Evolutionary conservation across 2,113 vertebrate genomes (phyloP).

Genomic region (Agapornis roseicollis): DNA sequence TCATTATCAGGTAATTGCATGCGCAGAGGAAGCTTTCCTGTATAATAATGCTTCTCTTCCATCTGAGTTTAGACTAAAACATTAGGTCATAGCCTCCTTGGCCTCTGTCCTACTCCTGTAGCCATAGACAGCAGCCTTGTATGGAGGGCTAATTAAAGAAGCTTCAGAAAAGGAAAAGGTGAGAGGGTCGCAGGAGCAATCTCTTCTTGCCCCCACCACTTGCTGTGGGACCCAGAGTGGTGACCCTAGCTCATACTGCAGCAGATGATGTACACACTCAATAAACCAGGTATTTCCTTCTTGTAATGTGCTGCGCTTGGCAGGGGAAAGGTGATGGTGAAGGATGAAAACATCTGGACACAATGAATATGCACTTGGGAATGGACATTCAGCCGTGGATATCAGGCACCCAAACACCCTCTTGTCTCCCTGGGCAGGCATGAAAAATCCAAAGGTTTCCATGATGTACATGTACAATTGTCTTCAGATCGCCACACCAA

Average conservation of each 20-base stretch:
- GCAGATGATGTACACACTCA: background rate
- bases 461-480: background rate
- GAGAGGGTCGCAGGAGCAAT: background rate
- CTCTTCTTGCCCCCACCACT: background rate
- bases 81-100: constrained; percentile 11
- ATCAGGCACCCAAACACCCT: background rate
- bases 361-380: background rate
- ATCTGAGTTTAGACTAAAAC: background rate
- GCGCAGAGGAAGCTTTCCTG: background rate
- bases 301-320: background rate
- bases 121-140: background rate
- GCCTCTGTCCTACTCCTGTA: background rate
- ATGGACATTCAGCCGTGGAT: fast-evolving
- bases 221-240: background rate
- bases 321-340: background rate
- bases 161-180: background rate
- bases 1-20: background rate
- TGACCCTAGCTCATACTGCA: background rate
- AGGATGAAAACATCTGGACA: background rate
- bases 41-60: constrained; percentile 7
- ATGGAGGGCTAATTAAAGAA: background rate
- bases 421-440: background rate
- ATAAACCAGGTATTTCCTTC: background rate
- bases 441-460: background rate
- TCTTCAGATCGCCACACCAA: background rate